Percentiles rank a stretch among this genome's conserved stretches.
Evolutionary conservation across 2,888 invertebrate genomes (phyloP).

Genomic region (Epinotia nisella): DNA sequence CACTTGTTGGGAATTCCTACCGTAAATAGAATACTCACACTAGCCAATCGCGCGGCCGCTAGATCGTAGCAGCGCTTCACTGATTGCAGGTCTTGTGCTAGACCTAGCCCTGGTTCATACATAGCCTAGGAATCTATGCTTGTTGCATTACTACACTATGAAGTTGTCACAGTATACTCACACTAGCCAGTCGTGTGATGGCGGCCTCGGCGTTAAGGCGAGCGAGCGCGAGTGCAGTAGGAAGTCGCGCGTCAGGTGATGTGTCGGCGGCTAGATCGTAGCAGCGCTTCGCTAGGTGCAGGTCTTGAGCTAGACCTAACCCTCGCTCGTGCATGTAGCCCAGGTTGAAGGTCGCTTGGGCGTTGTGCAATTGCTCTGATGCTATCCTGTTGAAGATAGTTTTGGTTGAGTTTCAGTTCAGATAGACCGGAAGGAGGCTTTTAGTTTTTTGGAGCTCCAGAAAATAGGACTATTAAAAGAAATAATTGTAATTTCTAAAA

Average conservation of each 20-base stretch:
- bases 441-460: too few relatives aligned
- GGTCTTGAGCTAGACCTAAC: constrained; percentile 93
- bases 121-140: too few relatives aligned
- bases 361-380: constrained; percentile 97
- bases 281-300: constrained; percentile 98
- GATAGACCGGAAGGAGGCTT: neutral
- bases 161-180: constrained; percentile 37
- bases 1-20: too few relatives aligned
- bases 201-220: constrained; percentile 86
- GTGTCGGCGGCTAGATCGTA: constrained; percentile 98
- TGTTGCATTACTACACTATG: too few relatives aligned
- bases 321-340: constrained; percentile 99
- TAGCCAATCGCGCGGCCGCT: too few relatives aligned
- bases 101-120: too few relatives aligned
- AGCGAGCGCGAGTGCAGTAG: constrained; percentile 95
- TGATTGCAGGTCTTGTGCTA: too few relatives aligned
- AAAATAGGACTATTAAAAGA: too few relatives aligned
- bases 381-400: constrained; percentile 86
- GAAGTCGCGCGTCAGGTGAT: constrained; percentile 96
- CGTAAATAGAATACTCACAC: too few relatives aligned
- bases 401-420: neutral
- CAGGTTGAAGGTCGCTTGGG: constrained; percentile 99
- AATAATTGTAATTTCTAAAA: too few relatives aligned
- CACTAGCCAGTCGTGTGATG: constrained; percentile 48
- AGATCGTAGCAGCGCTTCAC: neutral